A percentile compares a stretch with the other conserved stretches of the same genome.
Conservation (phyloP, 2,113 vertebrate species). For the Burhinus bistriatus region DNA sequence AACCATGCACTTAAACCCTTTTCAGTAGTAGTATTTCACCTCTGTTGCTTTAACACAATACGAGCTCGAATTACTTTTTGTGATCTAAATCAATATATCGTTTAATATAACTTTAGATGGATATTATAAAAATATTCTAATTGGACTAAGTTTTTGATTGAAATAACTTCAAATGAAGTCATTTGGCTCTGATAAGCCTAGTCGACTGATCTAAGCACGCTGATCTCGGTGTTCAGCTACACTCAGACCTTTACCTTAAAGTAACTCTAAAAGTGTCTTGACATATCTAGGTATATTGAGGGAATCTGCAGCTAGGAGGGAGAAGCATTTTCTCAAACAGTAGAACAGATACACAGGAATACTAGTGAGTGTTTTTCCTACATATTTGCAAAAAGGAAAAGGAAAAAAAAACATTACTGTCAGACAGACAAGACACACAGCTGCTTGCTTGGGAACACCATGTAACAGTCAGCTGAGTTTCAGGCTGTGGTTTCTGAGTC, state of each 20-base stretch:
- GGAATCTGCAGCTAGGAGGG: not conserved
- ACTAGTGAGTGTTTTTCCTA: not conserved
- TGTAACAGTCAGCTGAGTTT: not conserved
- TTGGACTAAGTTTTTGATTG: not conserved
- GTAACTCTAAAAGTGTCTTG: not conserved
- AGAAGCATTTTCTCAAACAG: not conserved
- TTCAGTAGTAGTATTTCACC: not conserved
- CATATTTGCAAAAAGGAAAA: not conserved
- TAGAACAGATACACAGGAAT: not conserved
- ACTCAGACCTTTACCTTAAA: not conserved
- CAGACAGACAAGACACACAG: not conserved
- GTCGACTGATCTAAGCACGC: not conserved
- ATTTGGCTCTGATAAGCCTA: not conserved
- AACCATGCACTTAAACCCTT: not conserved
- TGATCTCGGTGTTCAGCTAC: not conserved
- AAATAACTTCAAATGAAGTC: not conserved
- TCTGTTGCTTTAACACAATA: not conserved
- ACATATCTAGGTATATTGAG: not conserved
- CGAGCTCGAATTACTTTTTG: not conserved
- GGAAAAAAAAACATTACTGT: not conserved
- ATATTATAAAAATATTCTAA: not conserved
- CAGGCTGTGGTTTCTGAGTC: not conserved
- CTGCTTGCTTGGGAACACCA: not conserved
- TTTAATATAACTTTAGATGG: not conserved
- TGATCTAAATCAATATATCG: not conserved